A percentile compares a stretch with the other conserved stretches of the same genome.
phyloP scores from a whole-genome alignment of 2,888 invertebrate species.

The Epinotia nisella region DNA sequence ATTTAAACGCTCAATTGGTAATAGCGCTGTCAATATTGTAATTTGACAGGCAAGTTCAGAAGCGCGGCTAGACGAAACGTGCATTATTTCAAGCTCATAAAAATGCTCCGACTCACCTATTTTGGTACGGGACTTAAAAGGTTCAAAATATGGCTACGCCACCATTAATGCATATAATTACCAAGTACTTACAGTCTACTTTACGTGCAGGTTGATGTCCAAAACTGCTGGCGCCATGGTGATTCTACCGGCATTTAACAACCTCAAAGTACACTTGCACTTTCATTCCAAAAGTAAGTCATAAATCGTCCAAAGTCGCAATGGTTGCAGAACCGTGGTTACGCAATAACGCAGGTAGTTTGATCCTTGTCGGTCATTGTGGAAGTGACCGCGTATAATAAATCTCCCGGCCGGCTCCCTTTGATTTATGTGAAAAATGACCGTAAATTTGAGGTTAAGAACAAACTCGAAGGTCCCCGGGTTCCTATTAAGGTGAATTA shows the following conservation, averaged over 20 bases:
- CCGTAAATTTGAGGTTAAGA: slow-evolving; percentile 82
- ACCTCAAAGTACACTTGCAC: slow-evolving; percentile 60
- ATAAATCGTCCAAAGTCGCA: slow-evolving; percentile 64
- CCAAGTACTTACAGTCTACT: too few species aligned
- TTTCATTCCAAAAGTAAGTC: slow-evolving; percentile 65
- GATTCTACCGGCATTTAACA: neutral
- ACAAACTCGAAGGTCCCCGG: slow-evolving; percentile 66
- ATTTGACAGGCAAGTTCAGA: slow-evolving; percentile 17
- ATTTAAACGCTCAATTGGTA: slow-evolving; percentile 42
- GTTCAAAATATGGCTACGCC: too few species aligned
- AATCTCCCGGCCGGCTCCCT: slow-evolving; percentile 78
- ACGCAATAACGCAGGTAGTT: slow-evolving; percentile 61
- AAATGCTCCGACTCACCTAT: too few species aligned
- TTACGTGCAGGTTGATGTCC: neutral
- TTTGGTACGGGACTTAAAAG: too few species aligned
- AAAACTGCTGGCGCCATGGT: neutral
- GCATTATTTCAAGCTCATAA: neutral
- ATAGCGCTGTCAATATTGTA: slow-evolving; percentile 27
- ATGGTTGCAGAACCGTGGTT: slow-evolving; percentile 59
- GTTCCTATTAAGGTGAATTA: slow-evolving; percentile 64
- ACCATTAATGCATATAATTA: too few species aligned
- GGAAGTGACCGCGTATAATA: slow-evolving; percentile 72
- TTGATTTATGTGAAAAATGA: slow-evolving; percentile 85
- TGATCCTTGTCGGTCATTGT: slow-evolving; percentile 57
- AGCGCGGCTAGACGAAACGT: neutral